Evolutionary conservation across 2,888 invertebrate genomes (phyloP).

Genomic region (Lithophane leautieri): DNA sequence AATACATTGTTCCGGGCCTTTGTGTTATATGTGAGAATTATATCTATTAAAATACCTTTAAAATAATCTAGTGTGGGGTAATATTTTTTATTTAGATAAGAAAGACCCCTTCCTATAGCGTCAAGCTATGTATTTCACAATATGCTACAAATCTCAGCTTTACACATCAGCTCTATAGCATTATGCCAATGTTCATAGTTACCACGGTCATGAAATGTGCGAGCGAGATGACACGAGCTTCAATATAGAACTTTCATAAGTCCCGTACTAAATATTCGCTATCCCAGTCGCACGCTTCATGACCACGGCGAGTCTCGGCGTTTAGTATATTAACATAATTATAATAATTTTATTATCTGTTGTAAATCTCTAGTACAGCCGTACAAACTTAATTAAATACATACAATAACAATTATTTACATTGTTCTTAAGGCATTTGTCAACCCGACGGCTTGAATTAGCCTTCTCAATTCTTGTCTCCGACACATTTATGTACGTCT

Average conservation of each 20-base stretch:
- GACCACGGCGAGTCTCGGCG: not conserved
- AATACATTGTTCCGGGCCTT: too few relatives aligned
- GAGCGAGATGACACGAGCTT: conserved; percentile 5
- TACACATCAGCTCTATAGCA: conserved; percentile 7
- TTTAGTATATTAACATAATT: conserved; percentile 40
- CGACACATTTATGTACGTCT: conserved; percentile 28
- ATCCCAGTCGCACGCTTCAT: not conserved
- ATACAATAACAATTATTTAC: conserved; percentile 76
- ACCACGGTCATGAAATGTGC: not conserved
- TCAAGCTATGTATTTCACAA: not conserved
- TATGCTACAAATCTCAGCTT: conserved; percentile 2
- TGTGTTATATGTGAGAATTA: not conserved
- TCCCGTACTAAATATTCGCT: not conserved
- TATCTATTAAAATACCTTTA: not conserved
- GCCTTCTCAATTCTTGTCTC: conserved; percentile 41
- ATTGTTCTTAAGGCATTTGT: conserved; percentile 75
- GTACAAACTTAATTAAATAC: conserved; percentile 67
- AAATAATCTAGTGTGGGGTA: not conserved
- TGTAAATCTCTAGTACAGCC: conserved; percentile 46
- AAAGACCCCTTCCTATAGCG: not conserved
- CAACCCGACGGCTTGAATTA: conserved; percentile 39
- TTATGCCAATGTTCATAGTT: not conserved
- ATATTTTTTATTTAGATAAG: not conserved
- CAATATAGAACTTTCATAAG: not conserved
- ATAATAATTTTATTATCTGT: conserved; percentile 36